These are phyloP conservation scores for Corythoichthys haematopterus DNA, from an alignment of 2,113 vertebrate species.

Conservation along the genomic window DNA sequence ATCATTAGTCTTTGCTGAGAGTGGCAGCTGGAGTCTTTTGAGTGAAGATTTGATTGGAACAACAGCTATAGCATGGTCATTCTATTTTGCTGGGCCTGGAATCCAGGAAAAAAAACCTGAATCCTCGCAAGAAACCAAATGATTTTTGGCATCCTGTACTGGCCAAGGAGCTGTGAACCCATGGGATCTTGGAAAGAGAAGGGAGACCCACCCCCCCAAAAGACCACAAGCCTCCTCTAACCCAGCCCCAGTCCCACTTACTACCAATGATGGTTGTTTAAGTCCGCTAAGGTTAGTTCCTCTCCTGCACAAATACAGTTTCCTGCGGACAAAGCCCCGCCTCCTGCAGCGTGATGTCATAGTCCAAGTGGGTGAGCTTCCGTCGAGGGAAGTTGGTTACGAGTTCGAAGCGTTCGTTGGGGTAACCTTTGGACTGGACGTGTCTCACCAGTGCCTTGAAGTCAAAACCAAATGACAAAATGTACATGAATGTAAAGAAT, in stretches of 20 bases:
- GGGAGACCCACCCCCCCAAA: conserved; percentile 40
- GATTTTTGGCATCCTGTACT: conserved; percentile 46
- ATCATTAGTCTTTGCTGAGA: conserved; percentile 38
- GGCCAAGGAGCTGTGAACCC: conserved; percentile 46
- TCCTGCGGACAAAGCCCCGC: conserved; percentile 98
- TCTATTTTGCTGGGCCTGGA: conserved; percentile 39
- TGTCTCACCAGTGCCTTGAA: conserved; percentile 90
- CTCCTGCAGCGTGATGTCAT: conserved; percentile 97
- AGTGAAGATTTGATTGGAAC: conserved; percentile 22
- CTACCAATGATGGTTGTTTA: conserved; percentile 41
- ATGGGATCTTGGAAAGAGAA: conserved; percentile 31
- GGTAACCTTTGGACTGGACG: conserved; percentile 94
- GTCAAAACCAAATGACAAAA: neutral
- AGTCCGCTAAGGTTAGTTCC: conserved; percentile 81
- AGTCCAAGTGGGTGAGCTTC: conserved; percentile 97
- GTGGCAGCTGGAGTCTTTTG: conserved; percentile 25
- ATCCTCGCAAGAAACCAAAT: conserved; percentile 16
- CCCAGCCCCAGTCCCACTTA: conserved; percentile 13
- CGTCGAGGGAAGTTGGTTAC: conserved; percentile 98
- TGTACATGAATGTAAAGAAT: too few relatives aligned
- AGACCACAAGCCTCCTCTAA: conserved; percentile 24
- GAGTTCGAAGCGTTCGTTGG: conserved; percentile 97
- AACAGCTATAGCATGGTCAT: conserved; percentile 26
- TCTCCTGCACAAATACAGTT: conserved; percentile 99
- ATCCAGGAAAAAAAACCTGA: conserved; percentile 36